phyloP scores from a whole-genome alignment of 1,140 invertebrate species.

The Kradibia gibbosae region DNA sequence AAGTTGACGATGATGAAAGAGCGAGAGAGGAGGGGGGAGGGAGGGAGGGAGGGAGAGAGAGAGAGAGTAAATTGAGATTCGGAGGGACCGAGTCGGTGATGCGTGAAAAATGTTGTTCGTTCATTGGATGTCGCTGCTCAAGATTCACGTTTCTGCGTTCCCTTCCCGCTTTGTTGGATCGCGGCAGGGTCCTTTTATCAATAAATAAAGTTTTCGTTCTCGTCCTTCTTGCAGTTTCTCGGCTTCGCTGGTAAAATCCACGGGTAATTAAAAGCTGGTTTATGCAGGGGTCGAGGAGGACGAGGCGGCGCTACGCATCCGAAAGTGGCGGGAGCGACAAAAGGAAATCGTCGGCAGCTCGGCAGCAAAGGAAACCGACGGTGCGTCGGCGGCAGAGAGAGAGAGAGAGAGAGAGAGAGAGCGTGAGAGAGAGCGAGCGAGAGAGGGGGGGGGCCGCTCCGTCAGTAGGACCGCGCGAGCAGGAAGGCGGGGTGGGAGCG shows the following conservation, averaged over 20 bases:
- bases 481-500: not conserved
- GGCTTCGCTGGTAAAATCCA: constrained; percentile 12
- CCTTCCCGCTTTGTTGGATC: not conserved
- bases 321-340: not conserved
- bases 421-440: not conserved
- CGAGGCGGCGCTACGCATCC: not conserved
- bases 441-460: too few relatives aligned
- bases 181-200: not conserved
- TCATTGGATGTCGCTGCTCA: not conserved
- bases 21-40: too few relatives aligned
- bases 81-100: not conserved
- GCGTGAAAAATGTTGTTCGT: constrained; percentile 24
- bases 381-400: not conserved
- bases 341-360: constrained; percentile 16
- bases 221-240: not conserved
- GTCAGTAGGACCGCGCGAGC: too few relatives aligned
- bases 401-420: not conserved
- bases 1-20: too few relatives aligned
- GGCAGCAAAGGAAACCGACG: not conserved
- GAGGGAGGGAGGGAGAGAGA: not conserved
- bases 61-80: not conserved
- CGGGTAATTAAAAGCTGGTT: constrained; percentile 39
- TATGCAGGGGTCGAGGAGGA: not conserved
- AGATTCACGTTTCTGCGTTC: not conserved
- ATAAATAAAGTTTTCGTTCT: constrained; percentile 6